phyloP scores from a whole-genome alignment of 2,888 invertebrate species.

The Conistra vaccinii region DNA sequence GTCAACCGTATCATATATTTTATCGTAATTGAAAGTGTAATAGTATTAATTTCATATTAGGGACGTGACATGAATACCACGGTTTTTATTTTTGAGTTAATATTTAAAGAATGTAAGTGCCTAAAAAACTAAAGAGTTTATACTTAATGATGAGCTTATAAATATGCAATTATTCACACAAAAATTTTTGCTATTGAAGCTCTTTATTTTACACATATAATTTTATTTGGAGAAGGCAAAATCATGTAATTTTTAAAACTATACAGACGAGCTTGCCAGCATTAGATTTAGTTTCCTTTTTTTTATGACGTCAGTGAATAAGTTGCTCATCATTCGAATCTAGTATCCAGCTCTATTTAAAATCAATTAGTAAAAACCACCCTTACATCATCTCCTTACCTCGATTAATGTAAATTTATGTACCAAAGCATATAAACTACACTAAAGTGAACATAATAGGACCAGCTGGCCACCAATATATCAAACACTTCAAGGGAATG shows the following conservation, averaged over 20 bases:
- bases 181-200: background rate
- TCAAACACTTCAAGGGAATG: conserved; percentile 65
- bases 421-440: conserved; percentile 27
- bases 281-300: background rate
- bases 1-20: conserved; percentile 35
- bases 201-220: background rate
- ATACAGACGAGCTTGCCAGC: background rate
- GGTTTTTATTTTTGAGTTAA: background rate
- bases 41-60: conserved; percentile 38
- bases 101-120: background rate
- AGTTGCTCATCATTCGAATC: no score
- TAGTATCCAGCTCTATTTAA: background rate
- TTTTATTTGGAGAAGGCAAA: background rate
- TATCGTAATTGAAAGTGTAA: conserved; percentile 37
- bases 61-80: background rate
- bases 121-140: background rate
- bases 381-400: background rate
- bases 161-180: conserved; percentile 4
- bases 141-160: background rate
- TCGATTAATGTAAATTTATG: conserved; percentile 27
- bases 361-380: background rate
- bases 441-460: conserved; percentile 36
- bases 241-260: background rate
- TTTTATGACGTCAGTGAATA: no score
- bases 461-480: conserved; percentile 62